Conservation (phyloP, 37 sponge, comb jelly and placozoan species). For the Agelas oroides region DNA sequence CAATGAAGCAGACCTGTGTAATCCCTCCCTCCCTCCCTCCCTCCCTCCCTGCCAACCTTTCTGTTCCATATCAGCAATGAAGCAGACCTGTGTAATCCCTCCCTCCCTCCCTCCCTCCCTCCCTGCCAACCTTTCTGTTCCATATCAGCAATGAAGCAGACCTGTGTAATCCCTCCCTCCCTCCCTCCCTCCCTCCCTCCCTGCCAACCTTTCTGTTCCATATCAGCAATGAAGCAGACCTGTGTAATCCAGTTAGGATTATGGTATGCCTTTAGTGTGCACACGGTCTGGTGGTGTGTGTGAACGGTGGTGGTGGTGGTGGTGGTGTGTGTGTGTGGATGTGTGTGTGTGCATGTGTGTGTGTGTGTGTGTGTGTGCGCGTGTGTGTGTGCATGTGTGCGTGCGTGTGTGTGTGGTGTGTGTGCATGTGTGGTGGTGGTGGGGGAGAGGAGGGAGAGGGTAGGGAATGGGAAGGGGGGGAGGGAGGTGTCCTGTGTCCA, state of each 20-base stretch:
- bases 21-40: too few relatives aligned
- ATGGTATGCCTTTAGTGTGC: conserved; percentile 43
- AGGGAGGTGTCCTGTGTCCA: neutral
- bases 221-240: conserved; percentile 54
- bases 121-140: conserved; percentile 55
- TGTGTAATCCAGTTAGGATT: conserved; percentile 81
- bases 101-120: too few relatives aligned
- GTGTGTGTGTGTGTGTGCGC: neutral
- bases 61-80: too few relatives aligned
- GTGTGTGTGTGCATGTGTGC: neutral
- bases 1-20: conserved; percentile 54
- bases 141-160: too few relatives aligned
- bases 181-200: neutral
- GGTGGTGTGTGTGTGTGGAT: neutral
- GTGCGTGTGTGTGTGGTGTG: too few relatives aligned
- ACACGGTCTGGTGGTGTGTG: conserved; percentile 11
- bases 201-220: conserved; percentile 61
- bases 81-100: too few relatives aligned
- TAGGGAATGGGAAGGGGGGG: neutral
- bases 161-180: too few relatives aligned
- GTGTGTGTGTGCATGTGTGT: neutral
- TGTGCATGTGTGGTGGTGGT: conserved; percentile 5
- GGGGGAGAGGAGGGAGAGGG: conserved; percentile 19
- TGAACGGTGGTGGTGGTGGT: too few relatives aligned
- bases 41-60: conserved; percentile 33